A percentile compares a stretch with the other conserved stretches of the same genome.
These are phyloP conservation scores for Stigmatopora nigra DNA, from an alignment of 2,113 vertebrate species.

Conservation along the genomic window DNA sequence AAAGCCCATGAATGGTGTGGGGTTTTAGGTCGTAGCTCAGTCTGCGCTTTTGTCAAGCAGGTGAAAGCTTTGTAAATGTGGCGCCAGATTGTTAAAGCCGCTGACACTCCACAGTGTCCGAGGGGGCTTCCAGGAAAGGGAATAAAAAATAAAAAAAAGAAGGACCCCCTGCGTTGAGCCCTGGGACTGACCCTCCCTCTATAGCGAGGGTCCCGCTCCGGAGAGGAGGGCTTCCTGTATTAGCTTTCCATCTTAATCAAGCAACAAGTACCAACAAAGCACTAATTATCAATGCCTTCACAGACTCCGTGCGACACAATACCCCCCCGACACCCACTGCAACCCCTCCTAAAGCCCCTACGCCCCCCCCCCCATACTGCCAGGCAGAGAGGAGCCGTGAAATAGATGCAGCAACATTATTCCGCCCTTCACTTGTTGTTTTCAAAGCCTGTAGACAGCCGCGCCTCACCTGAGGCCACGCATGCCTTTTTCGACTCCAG, in stretches of 20 bases:
- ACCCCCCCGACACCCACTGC: conserved; percentile 10
- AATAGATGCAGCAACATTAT: conserved; percentile 57
- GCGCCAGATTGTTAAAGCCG: conserved; percentile 75
- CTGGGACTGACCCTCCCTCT: conserved; percentile 71
- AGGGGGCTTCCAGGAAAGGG: conserved; percentile 67
- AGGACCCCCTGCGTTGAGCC: conserved; percentile 72
- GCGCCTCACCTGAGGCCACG: not conserved
- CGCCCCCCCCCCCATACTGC: conserved; percentile 12
- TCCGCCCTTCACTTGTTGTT: conserved; percentile 43
- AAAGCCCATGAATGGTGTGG: conserved; percentile 60
- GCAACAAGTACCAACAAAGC: conserved; percentile 73
- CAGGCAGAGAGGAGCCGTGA: conserved; percentile 42
- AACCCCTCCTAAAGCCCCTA: not conserved
- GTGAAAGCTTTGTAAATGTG: conserved; percentile 77
- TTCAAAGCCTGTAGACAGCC: conserved; percentile 22
- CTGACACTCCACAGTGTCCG: conserved; percentile 72
- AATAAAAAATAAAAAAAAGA: conserved; percentile 1
- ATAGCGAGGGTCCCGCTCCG: conserved; percentile 61
- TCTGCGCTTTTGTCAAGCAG: conserved; percentile 73
- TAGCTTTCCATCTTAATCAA: conserved; percentile 74
- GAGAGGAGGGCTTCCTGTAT: conserved; percentile 72
- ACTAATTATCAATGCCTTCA: conserved; percentile 72
- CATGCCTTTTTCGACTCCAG: not conserved
- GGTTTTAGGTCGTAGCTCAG: conserved; percentile 73
- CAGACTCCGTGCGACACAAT: conserved; percentile 48